Evolutionary conservation across 2,113 vertebrate species (phyloP).

Genomic region (Bagarius yarrelli): DNA sequence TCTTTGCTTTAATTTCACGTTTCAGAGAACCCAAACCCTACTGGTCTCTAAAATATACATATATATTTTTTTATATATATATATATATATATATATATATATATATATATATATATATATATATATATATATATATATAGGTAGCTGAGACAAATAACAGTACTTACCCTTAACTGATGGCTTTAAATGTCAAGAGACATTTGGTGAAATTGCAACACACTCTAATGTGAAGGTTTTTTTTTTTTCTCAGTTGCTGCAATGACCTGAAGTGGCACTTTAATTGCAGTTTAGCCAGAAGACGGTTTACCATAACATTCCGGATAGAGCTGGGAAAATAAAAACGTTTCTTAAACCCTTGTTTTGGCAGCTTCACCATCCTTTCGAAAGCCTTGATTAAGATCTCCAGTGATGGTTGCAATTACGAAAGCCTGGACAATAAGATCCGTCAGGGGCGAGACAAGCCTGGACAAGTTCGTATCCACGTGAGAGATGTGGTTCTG

Average conservation of each 20-base stretch:
- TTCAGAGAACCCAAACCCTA: background rate
- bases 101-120: no score
- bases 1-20: background rate
- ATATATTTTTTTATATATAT: no score
- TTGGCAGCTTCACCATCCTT: conserved; percentile 3
- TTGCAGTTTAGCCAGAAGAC: conserved; percentile 32
- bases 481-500: background rate
- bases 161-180: background rate
- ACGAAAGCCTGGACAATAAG: conserved; percentile 7
- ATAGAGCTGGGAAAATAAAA: conserved; percentile 19
- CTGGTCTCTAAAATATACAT: no score
- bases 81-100: no score
- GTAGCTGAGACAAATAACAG: background rate
- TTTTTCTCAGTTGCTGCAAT: conserved; percentile 17
- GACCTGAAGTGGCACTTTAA: conserved; percentile 36
- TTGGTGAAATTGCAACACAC: conserved; percentile 5
- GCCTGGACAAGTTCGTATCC: background rate
- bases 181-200: conserved; percentile 7
- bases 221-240: conserved; percentile 13
- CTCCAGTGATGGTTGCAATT: conserved; percentile 35
- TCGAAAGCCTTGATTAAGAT: conserved; percentile 32
- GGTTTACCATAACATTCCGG: conserved; percentile 6
- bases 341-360: conserved; percentile 38
- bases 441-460: background rate
- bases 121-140: background rate